These are phyloP conservation scores for Numenius phaeopus DNA, from an alignment of 2,797 vertebrate genomes.

Conservation along the genomic window DNA sequence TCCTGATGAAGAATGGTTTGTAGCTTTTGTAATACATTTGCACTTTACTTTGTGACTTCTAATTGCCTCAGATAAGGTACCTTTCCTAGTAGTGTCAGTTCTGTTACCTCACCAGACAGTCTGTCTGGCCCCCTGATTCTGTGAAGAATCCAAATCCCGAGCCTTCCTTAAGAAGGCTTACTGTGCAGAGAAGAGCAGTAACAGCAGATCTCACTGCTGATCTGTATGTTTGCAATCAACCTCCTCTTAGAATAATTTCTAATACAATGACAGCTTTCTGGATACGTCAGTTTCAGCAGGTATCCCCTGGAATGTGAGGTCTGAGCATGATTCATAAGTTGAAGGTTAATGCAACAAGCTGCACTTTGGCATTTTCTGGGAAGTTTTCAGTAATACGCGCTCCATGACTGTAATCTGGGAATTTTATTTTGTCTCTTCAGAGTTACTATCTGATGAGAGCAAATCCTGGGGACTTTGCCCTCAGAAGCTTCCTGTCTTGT, in stretches of 20 bases:
- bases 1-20: constrained; percentile 96
- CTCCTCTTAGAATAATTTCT: neutral
- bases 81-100: neutral
- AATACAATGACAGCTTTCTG: neutral
- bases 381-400: neutral
- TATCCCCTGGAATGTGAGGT: neutral
- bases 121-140: neutral
- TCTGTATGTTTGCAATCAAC: neutral
- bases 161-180: neutral
- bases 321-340: neutral
- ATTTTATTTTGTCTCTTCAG: neutral
- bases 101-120: neutral
- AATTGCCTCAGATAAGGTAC: neutral
- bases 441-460: neutral
- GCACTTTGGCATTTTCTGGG: neutral
- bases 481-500: neutral
- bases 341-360: neutral
- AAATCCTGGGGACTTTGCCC: neutral
- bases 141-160: neutral
- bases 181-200: neutral
- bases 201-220: neutral
- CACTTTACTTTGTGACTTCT: neutral
- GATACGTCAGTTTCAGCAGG: neutral
- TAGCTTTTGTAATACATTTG: constrained; percentile 1
- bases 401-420: neutral